Evolutionary conservation across 2,888 invertebrate species (phyloP), one percentile per base, ranked within the genome.

Genomic region (Lottia gigantea): DNA sequence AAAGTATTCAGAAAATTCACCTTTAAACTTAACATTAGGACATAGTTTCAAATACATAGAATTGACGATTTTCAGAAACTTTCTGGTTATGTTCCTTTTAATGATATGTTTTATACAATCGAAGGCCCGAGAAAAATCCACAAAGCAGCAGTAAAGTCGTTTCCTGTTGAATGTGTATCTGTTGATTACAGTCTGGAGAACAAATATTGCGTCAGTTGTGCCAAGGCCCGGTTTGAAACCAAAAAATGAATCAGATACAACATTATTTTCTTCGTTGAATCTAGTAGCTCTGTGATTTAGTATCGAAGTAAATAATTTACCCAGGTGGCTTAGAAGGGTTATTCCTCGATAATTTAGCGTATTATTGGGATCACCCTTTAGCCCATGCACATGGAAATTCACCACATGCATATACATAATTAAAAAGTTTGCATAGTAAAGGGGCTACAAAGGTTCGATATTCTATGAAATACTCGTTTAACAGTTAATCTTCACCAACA

Each of bases 31-130:
- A 2, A 16, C 49, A 55, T 55, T 55, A n/a, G n/a, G 15, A 19
- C n/a, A 19, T 19, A 55, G 19, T 49, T 49, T 16, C 19, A 19
- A 16, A 19, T 49, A 49, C 49, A 49, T 49, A 19, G 49, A 49
- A 19, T 49, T 19, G n/a, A 49, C n/a, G 49, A 49, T 49, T 49
- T 49, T 49, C n/a, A 49, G 49, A 49, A 49, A 49, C 6, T 49
- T 49, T 16, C 49, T 3, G 8, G n/a, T 49, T 19, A 49, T 11
- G 19, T 19, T 19, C n/a, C 11, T 19, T 11, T 49, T n/a, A 19
- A 49, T 49, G 7, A 49, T 8, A 19, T 49, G 8, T 8, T 49
- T 6, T 16, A 49, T n/a, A 0, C 49, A 19, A 11, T 49, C 49
- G 49, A 49, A 49, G 16, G 49, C 49, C 49, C 7, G 19, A 49